These are phyloP conservation scores for Pelodiscus sinensis DNA, from an alignment of 2,113 vertebrate species.

Conservation along the genomic window DNA sequence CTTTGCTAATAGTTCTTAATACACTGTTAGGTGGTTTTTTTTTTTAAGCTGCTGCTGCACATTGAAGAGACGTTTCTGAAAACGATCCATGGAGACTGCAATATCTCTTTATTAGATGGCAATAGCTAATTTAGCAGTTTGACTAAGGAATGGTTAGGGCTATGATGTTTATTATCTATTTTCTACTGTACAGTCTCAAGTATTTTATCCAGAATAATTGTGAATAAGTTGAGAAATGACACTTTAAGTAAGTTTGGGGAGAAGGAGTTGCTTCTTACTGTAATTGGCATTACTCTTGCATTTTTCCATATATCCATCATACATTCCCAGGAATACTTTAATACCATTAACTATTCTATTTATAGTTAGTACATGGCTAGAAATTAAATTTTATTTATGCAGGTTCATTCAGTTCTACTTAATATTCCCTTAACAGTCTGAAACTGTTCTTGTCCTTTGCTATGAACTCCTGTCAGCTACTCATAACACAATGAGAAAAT, in stretches of 20 bases:
- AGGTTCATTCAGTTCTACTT: neutral
- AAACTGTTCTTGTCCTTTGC: neutral
- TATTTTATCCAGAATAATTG: neutral
- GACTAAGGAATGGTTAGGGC: neutral
- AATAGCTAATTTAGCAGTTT: neutral
- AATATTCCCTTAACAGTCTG: neutral
- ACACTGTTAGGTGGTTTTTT: neutral
- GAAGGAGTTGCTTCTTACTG: rapidly evolving
- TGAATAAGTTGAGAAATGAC: rapidly evolving
- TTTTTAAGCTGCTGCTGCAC: rapidly evolving
- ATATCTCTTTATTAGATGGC: neutral
- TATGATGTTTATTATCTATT: neutral
- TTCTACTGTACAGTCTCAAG: rapidly evolving
- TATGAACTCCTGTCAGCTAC: neutral
- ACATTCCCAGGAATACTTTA: neutral
- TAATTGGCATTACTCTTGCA: neutral
- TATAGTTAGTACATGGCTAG: neutral
- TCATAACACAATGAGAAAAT: neutral
- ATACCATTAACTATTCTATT: neutral
- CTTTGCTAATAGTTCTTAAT: rapidly evolving
- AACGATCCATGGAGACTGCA: too few relatives aligned
- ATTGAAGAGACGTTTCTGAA: rapidly evolving
- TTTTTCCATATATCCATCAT: rapidly evolving
- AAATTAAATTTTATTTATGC: rapidly evolving
- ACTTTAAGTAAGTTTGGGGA: neutral